Evolutionary conservation across 1,140 invertebrate genomes (phyloP).

Genomic region (Fopius arisanus): DNA sequence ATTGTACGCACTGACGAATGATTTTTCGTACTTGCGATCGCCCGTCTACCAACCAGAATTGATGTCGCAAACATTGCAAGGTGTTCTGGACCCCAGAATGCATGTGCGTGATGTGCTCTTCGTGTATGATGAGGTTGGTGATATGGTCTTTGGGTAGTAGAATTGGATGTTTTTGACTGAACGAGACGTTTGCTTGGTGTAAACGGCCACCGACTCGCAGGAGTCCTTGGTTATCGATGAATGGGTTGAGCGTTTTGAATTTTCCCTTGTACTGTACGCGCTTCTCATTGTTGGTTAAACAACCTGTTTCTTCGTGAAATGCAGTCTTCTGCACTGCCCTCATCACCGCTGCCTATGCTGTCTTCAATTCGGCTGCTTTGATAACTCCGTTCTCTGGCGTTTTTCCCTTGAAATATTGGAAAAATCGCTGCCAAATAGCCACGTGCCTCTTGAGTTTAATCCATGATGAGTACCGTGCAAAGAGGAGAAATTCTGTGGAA

Average conservation of each 20-base stretch:
- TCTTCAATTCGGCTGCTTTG: neutral
- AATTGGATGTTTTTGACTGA: constrained; percentile 54
- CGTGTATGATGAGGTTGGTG: neutral
- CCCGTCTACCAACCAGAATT: constrained; percentile 21
- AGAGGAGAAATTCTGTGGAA: neutral
- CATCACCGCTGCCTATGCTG: neutral
- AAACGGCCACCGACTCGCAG: constrained; percentile 44
- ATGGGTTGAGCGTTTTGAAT: constrained; percentile 40
- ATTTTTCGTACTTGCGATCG: constrained; percentile 4
- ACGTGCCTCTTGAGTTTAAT: neutral
- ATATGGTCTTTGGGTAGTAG: neutral
- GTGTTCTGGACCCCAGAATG: constrained; percentile 22
- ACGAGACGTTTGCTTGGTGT: neutral
- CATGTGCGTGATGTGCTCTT: constrained; percentile 37
- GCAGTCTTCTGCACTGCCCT: neutral
- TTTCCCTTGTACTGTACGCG: neutral
- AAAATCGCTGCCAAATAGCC: neutral
- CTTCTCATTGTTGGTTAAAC: neutral
- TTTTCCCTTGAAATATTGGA: neutral
- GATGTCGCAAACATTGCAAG: constrained; percentile 15
- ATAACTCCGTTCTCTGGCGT: neutral
- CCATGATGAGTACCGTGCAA: neutral
- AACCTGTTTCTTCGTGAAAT: neutral
- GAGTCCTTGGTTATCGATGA: constrained; percentile 50
- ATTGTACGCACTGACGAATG: constrained; percentile 27